phyloP scores from a whole-genome alignment of 1,140 invertebrate genomes.

The Dendrolimus kikuchii region DNA sequence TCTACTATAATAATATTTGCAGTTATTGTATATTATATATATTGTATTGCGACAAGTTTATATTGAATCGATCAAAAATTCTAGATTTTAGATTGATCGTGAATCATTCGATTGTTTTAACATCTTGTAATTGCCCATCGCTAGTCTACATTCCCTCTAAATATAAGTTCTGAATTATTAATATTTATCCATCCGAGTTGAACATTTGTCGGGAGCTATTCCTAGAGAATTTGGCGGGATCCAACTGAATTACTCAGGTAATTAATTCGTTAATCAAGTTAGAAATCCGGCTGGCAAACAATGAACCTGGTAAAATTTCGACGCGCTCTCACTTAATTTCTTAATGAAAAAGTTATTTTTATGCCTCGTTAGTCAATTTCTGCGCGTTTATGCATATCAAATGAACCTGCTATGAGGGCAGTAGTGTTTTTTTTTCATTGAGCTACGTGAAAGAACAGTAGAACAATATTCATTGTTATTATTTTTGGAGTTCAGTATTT shows the following conservation, averaged over 20 bases:
- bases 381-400: background rate
- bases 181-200: slow-evolving; percentile 16
- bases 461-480: too few relatives aligned
- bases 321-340: slow-evolving; percentile 10
- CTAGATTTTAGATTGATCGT: too few relatives aligned
- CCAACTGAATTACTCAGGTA: slow-evolving; percentile 21
- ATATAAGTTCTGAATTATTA: slow-evolving; percentile 1
- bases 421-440: too few relatives aligned
- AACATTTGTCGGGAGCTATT: slow-evolving; percentile 16
- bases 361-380: slow-evolving; percentile 12
- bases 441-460: too few relatives aligned
- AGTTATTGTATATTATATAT: too few relatives aligned
- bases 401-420: too few relatives aligned
- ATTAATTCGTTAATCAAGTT: slow-evolving; percentile 35
- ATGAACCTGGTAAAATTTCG: slow-evolving; percentile 18
- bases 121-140: background rate
- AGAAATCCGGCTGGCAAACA: slow-evolving; percentile 26
- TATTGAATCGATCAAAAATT: too few relatives aligned
- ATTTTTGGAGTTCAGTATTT: too few relatives aligned
- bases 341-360: slow-evolving; percentile 18
- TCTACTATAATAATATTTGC: too few relatives aligned
- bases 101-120: background rate
- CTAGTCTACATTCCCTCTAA: background rate
- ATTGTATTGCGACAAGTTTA: too few relatives aligned
- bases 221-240: slow-evolving; percentile 19